Conservation (phyloP, 2,797 vertebrate genomes). For the Peromyscus melanophrys region DNA sequence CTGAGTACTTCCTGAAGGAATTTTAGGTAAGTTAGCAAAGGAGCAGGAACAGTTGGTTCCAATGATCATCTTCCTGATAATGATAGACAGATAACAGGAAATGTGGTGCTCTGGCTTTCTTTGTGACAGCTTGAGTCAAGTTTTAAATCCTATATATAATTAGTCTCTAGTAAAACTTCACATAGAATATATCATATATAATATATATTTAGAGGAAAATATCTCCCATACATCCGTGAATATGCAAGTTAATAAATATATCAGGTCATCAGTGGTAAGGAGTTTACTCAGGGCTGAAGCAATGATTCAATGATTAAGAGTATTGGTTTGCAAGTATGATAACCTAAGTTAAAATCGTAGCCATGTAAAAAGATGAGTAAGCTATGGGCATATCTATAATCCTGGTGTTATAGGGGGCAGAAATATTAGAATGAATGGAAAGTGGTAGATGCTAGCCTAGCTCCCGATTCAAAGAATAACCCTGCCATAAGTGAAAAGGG, state of each 20-base stretch:
- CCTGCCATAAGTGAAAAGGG: background rate
- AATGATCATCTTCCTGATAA: background rate
- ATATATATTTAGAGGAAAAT: constrained; percentile 1
- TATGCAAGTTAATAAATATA: background rate
- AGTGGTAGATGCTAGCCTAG: background rate
- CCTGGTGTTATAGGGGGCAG: too few relatives aligned
- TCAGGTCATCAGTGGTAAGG: background rate
- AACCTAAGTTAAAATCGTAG: background rate
- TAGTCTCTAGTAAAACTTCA: background rate
- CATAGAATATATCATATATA: background rate
- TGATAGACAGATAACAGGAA: background rate
- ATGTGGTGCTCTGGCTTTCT: background rate
- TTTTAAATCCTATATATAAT: background rate
- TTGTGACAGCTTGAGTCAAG: background rate
- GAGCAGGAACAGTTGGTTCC: background rate
- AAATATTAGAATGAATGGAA: background rate
- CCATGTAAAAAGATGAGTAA: background rate
- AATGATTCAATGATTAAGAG: background rate
- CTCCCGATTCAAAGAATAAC: background rate
- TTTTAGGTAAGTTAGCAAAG: background rate
- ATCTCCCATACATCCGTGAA: background rate
- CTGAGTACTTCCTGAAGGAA: background rate
- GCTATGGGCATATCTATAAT: background rate
- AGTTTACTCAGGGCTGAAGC: background rate
- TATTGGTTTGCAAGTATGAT: background rate